These are phyloP conservation scores for Passer domesticus DNA, from an alignment of 2,113 vertebrate genomes.

Conservation along the genomic window DNA sequence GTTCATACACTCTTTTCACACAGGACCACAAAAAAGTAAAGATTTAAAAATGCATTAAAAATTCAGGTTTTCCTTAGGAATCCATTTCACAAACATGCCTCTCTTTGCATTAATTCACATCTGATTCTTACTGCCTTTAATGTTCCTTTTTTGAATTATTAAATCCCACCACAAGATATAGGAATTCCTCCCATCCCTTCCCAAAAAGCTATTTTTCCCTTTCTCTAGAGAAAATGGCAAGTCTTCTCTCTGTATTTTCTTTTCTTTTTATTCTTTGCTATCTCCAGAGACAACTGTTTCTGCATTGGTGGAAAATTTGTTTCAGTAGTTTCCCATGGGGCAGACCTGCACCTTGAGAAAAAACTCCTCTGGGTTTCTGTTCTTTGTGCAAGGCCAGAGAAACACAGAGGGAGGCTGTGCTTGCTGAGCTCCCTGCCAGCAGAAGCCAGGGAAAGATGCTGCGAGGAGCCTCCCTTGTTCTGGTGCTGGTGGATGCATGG, in stretches of 20 bases:
- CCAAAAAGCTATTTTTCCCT: neutral
- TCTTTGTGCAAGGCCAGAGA: neutral
- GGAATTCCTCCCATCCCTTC: neutral
- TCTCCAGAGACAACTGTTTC: neutral
- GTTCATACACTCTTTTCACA: neutral
- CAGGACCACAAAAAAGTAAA: neutral
- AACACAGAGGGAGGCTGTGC: fast-evolving
- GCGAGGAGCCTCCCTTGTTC: neutral
- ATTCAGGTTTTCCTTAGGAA: neutral
- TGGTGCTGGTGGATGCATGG: fast-evolving
- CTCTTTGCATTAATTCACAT: neutral
- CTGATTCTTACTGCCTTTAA: neutral
- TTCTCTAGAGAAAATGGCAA: neutral
- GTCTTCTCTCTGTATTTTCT: neutral
- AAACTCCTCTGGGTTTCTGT: neutral
- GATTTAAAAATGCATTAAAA: neutral
- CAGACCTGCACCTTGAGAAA: neutral
- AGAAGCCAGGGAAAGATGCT: neutral
- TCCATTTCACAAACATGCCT: neutral
- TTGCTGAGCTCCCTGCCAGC: neutral
- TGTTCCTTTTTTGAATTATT: neutral
- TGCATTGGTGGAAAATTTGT: neutral
- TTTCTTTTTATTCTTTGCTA: neutral
- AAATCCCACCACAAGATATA: neutral
- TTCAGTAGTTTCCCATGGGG: neutral